Evolutionary conservation across 2,113 vertebrate genomes (phyloP).

Genomic region (Zosterops pallidus): DNA sequence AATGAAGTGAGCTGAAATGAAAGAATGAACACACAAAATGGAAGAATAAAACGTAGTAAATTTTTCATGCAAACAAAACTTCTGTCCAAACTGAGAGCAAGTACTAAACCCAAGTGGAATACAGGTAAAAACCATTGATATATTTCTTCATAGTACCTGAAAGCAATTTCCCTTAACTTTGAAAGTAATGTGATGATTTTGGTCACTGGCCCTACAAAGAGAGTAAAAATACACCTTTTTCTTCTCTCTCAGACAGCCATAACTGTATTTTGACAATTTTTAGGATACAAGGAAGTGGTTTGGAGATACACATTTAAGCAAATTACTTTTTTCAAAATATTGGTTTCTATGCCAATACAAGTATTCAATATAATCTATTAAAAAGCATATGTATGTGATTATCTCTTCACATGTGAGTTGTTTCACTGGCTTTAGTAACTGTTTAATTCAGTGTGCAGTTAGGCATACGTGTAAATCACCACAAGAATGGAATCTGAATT

Average conservation of each 20-base stretch:
- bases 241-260: neutral
- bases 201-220: neutral
- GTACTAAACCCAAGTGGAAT: neutral
- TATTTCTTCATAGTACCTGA: neutral
- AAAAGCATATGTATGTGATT: neutral
- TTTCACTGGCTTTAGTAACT: neutral
- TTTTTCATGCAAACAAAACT: neutral
- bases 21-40: neutral
- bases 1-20: neutral
- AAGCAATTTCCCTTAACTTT: neutral
- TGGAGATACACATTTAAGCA: neutral
- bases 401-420: neutral
- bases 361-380: neutral
- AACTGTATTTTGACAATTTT: neutral
- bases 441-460: neutral
- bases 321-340: neutral
- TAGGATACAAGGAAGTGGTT: neutral
- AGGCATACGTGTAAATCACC: neutral
- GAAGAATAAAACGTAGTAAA: neutral
- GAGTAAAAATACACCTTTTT: neutral
- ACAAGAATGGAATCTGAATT: neutral
- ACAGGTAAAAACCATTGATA: neutral
- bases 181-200: neutral
- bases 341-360: neutral
- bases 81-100: neutral